Base-by-base conservation (phyloP, 2,113 vertebrate species). In the Labrus mixtus region DNA sequence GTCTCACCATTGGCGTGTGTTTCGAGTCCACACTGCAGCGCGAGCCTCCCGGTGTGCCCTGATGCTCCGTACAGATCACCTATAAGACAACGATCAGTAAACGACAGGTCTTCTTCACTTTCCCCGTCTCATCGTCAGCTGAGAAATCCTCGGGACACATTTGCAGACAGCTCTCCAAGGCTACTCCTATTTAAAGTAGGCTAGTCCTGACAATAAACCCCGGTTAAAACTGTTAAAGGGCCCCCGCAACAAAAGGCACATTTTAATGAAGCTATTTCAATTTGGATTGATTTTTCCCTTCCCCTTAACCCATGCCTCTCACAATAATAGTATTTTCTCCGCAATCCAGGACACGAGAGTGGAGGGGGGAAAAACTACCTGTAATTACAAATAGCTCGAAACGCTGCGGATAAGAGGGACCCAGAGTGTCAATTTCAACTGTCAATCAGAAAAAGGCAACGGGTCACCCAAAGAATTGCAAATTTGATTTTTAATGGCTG, bases 401-500 rank as follows among this genome's bases (percentile, higher is more conserved):
- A 96, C 96, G 97, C 95, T 89, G 94, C 87, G 94, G 95, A 96
- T 96, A 96, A 98, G 97, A 97, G 96, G 95, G 94, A 95, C 93
- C 93, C 93, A 94, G 94, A 97, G 97, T 97, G 97, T 98, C 96
- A 96, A 99, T 98, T 97, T 96, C 97, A 96, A 90, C 96, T 98
- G 97, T 96, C 97, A 98, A 96, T 98, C 97, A 98, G 91, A 81
- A 88, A 51, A 93, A 96, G 95, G 94, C 95, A 96, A 96, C 95
- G 96, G 96, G 96, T 96, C 96, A 97, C 94, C 94, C 95, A 96
- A 96, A 97, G 96, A 97, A 97, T 96, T 96, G 97, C 96, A 97
- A 96, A 98, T 98, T 96, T 97, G 96, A 97, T 97, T 97, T 97
- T 96, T 97, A 97, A 98, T 97, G 95, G 95, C 95, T 95, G 95